Conservation (phyloP, 2,888 invertebrate species). For the Tachystola acroxantha region DNA sequence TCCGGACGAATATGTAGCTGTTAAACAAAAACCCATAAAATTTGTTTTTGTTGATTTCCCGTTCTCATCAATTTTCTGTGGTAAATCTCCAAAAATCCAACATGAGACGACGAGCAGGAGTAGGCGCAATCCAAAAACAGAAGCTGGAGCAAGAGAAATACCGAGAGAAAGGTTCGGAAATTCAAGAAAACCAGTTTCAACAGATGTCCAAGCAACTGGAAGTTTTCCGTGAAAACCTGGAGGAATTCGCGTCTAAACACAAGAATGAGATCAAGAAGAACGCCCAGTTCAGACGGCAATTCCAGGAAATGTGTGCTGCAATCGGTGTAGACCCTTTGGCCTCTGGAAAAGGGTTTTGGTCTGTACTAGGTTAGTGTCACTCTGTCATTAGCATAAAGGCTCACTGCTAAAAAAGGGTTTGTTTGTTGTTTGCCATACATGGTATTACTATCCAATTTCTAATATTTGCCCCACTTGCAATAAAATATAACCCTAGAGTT, state of each 20-base stretch:
- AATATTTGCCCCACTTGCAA: too few relatives aligned
- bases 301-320: constrained; percentile 99
- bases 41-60: background rate
- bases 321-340: constrained; percentile 99
- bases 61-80: too few relatives aligned
- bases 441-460: too few relatives aligned
- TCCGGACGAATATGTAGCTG: too few relatives aligned
- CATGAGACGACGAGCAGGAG: constrained; percentile 90
- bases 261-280: constrained; percentile 96
- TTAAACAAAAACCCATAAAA: too few relatives aligned
- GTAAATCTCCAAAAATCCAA: constrained; percentile 16
- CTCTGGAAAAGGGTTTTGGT: constrained; percentile 98
- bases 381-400: too few relatives aligned
- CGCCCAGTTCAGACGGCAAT: constrained; percentile 95
- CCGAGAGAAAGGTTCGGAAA: constrained; percentile 92
- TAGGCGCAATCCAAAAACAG: constrained; percentile 94
- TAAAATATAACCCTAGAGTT: too few relatives aligned
- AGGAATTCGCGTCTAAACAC: constrained; percentile 97
- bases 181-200: constrained; percentile 94
- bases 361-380: constrained; percentile 83
- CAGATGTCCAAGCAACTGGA: constrained; percentile 97
- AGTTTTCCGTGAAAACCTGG: constrained; percentile 92
- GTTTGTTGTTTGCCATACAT: background rate
- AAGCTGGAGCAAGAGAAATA: constrained; percentile 93
- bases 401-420: too few relatives aligned